These are phyloP conservation scores for Acanthococcus lagerstroemiae DNA, from an alignment of 2,888 invertebrate species.

Conservation along the genomic window DNA sequence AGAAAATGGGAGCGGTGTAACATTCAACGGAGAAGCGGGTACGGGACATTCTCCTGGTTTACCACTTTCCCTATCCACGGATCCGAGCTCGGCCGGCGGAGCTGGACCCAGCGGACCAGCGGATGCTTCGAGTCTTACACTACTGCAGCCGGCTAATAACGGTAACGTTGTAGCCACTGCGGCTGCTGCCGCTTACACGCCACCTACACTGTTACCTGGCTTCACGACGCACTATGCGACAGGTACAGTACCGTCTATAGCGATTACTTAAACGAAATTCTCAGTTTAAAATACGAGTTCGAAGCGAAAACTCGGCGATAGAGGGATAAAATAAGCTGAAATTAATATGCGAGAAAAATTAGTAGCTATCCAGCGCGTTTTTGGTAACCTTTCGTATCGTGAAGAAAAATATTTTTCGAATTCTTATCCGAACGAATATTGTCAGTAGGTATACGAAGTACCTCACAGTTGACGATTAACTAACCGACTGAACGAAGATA, in stretches of 20 bases:
- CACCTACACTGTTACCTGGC: conserved; percentile 38
- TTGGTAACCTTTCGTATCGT: no score
- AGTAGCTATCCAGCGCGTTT: no score
- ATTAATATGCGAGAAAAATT: no score
- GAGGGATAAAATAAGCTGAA: no score
- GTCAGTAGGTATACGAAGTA: no score
- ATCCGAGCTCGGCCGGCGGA: conserved; percentile 38
- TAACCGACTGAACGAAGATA: no score
- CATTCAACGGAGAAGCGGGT: conserved; percentile 42
- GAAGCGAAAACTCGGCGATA: no score
- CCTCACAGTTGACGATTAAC: no score
- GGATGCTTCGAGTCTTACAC: conserved; percentile 45
- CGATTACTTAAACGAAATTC: no score
- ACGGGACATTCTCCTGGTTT: conserved; percentile 30
- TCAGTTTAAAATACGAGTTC: neutral
- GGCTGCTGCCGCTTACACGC: conserved; percentile 34
- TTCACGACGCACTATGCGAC: conserved; percentile 39
- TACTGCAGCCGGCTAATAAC: conserved; percentile 43
- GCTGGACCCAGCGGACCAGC: conserved; percentile 40
- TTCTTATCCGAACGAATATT: no score
- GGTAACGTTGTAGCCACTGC: conserved; percentile 33
- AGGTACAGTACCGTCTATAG: conserved; percentile 34
- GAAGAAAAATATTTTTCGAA: no score
- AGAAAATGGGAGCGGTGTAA: conserved; percentile 34
- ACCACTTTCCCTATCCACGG: conserved; percentile 30